Percentiles rank a stretch among this genome's conserved stretches.
Evolutionary conservation across 2,113 vertebrate genomes (phyloP).

Genomic region (Syrmaticus mikado): DNA sequence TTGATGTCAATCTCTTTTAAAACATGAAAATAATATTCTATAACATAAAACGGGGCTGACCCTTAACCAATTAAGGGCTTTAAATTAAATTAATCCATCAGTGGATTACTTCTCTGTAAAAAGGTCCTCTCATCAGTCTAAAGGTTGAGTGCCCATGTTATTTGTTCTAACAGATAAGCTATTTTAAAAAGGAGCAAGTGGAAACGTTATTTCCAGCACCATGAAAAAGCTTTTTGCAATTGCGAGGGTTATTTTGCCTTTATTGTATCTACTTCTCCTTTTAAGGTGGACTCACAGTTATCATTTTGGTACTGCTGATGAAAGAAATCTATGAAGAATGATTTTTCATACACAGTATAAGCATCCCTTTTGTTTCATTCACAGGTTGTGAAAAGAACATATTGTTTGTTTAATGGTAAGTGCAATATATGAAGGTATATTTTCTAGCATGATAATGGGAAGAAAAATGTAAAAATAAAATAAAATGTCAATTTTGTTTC

Average conservation of each 20-base stretch:
- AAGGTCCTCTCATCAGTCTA: not conserved
- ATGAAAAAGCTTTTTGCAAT: not conserved
- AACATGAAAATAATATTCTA: not conserved
- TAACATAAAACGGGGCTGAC: not conserved
- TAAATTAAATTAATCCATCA: not conserved
- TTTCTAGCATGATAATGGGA: not conserved
- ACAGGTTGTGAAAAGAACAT: not conserved
- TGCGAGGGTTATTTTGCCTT: not conserved
- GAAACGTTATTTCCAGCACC: not conserved
- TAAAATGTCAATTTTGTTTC: not conserved
- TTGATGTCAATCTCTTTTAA: not conserved
- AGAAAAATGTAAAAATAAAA: not conserved
- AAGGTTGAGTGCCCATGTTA: not conserved
- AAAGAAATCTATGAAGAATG: not conserved
- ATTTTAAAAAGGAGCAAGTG: not conserved
- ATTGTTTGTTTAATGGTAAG: not conserved
- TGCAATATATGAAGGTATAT: not conserved
- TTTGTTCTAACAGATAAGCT: not conserved
- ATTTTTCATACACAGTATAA: not conserved
- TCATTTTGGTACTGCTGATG: not conserved
- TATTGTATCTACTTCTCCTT: not conserved
- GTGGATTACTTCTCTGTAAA: not conserved
- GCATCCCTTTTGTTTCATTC: not conserved
- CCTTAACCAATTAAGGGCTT: not conserved
- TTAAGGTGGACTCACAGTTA: conserved; percentile 11